A percentile compares a stretch with the other conserved stretches of the same genome.
These are phyloP conservation scores for Elgaria multicarinata DNA, from an alignment of 2,113 vertebrate genomes.

Conservation along the genomic window DNA sequence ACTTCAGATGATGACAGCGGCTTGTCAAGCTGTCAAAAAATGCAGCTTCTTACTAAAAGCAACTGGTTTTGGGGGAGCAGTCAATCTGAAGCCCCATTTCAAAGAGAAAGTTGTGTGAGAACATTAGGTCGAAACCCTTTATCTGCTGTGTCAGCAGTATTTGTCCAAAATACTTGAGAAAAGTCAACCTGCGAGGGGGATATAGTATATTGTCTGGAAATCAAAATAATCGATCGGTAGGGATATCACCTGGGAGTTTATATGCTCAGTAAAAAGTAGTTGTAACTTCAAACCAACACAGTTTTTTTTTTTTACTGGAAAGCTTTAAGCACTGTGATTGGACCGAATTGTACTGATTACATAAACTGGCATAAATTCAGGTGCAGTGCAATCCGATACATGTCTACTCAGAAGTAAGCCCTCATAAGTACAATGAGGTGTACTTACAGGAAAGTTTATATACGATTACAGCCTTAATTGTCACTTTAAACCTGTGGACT, in stretches of 20 bases:
- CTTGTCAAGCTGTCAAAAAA: slow-evolving; percentile 11
- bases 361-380: background rate
- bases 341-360: background rate
- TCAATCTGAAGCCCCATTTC: fast-evolving
- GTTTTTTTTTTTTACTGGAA: background rate
- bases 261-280: background rate
- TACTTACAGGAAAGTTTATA: background rate
- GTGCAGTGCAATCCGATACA: background rate
- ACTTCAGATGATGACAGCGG: background rate
- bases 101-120: slow-evolving; percentile 14
- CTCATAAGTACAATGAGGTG: no score
- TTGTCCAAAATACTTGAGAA: background rate
- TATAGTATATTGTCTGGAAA: background rate
- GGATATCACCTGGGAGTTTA: background rate
- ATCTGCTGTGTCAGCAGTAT: background rate
- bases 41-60: fast-evolving
- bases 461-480: background rate
- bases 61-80: background rate
- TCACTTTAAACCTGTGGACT: background rate
- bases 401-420: background rate
- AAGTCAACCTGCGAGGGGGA: slow-evolving; percentile 7
- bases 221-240: background rate
- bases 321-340: background rate
- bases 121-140: background rate
- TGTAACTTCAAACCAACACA: background rate